phyloP scores from a whole-genome alignment of 2,888 invertebrate genomes.

The Nysson spinosus region DNA sequence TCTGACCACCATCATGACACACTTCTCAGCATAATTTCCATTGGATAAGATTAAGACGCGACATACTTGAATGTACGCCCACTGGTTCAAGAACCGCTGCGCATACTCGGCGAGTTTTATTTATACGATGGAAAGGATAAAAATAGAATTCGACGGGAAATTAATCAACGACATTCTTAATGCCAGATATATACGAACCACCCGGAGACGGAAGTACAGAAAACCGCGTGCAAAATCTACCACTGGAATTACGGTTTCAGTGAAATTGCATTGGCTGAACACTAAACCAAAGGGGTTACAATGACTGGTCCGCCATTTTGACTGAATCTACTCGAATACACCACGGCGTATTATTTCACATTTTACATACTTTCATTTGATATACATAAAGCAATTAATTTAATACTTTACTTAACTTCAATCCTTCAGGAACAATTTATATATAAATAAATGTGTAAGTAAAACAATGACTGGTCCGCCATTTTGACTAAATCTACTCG shows the following conservation, averaged over 20 bases:
- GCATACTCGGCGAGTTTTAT: slow-evolving; percentile 24
- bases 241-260: slow-evolving; percentile 4
- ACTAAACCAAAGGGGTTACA: too few species aligned
- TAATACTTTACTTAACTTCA: too few species aligned
- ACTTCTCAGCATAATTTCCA: neutral
- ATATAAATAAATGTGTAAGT: too few species aligned
- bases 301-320: too few species aligned
- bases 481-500: too few species aligned
- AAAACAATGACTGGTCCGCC: too few species aligned
- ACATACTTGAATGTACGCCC: slow-evolving; percentile 12
- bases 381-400: too few species aligned
- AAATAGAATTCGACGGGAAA: slow-evolving; percentile 33
- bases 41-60: neutral
- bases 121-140: slow-evolving; percentile 25
- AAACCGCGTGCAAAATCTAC: slow-evolving; percentile 7
- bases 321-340: too few species aligned
- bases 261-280: neutral
- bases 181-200: slow-evolving; percentile 23
- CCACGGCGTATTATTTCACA: too few species aligned
- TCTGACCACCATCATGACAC: neutral
- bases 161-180: slow-evolving; percentile 43
- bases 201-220: slow-evolving; percentile 28
- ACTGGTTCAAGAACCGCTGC: slow-evolving; percentile 25
- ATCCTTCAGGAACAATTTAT: too few species aligned
- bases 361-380: too few species aligned